Evolutionary conservation across 1,140 invertebrate species (phyloP), one percentile per base, ranked within the genome.

Genomic region (Neelides sp.): DNA sequence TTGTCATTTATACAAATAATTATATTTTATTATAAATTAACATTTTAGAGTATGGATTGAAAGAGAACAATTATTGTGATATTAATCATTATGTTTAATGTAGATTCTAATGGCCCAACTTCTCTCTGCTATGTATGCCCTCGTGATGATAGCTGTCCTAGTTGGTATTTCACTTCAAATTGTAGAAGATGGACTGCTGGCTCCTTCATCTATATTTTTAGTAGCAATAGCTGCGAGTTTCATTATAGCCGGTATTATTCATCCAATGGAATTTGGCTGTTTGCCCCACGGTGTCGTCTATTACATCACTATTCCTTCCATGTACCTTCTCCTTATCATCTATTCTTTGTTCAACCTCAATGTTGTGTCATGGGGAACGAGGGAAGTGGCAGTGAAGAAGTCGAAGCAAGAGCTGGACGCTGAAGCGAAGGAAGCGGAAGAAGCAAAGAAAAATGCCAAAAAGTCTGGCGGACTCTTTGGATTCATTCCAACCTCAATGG

Each of bases 91-190:
- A 20, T 39, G 37, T 15, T 12, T 39, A 39, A 7, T 13, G 19
- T 17, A 39, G 19, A 12, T 20, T 39, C 8, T 15, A 15, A 15
- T 39, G n/a, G 87, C 85, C 0, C 80, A 78, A 37, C 67, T 86
- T 15, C 74, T 90, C 28, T 85, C 82, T 47, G 72, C 78, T 0
- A 54, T 81, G 1, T 96, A 95, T 65, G 83, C 83, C 0, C 72
- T 96, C 54, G 71, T 94, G 1, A 96, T 96, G 92, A 80, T 93
- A 69, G 78, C 91, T 24, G 92, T 95, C 1, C 70, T 94, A 4
- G 82, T 96, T 15, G 89, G 87, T 45, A 84, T 88, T 45, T 73
- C 78, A 27, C 67, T 90, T 2, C 84, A 90, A 68, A 82, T 90
- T 47, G 67, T 76, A 1, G 75, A 83, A 52, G 85, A 90, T 64